These are phyloP conservation scores for Nothoprocta perdicaria DNA, from an alignment of 2,113 vertebrate genomes.

Conservation along the genomic window DNA sequence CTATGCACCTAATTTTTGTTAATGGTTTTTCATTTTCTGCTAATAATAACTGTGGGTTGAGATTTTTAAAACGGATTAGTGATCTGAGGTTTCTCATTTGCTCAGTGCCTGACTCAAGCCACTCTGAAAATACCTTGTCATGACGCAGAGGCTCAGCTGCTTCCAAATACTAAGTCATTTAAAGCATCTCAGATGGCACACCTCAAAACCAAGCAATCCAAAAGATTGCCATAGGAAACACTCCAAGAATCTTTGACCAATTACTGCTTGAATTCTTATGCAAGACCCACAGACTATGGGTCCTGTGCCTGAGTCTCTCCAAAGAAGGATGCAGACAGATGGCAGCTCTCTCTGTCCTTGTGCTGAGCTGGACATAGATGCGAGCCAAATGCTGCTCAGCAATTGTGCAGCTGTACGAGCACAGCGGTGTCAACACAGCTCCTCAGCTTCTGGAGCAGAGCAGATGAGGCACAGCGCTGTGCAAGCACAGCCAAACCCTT, in stretches of 20 bases:
- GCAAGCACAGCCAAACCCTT: constrained; percentile 53
- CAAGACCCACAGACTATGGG: not conserved
- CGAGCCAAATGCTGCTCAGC: constrained; percentile 17
- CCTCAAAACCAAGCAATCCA: not conserved
- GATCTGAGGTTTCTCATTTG: not conserved
- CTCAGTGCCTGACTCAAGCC: not conserved
- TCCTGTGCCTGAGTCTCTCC: not conserved
- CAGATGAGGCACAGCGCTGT: constrained; percentile 49
- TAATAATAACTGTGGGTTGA: not conserved
- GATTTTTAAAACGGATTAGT: not conserved
- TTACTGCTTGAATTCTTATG: not conserved
- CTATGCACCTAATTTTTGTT: not conserved
- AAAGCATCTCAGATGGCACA: not conserved
- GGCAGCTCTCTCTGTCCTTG: not conserved
- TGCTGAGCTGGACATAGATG: constrained; percentile 40
- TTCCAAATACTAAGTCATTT: not conserved
- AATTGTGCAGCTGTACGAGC: constrained; percentile 18
- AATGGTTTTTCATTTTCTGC: not conserved
- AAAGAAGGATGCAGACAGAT: constrained; percentile 37
- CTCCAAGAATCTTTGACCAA: not conserved
- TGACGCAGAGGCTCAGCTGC: not conserved
- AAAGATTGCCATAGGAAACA: not conserved
- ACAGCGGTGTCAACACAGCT: constrained; percentile 55
- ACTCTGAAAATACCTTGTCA: not conserved
- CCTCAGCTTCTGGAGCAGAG: constrained; percentile 41